These are phyloP conservation scores for Pyrocephalus nanus DNA, from an alignment of 2,797 vertebrate species.

Conservation along the genomic window DNA sequence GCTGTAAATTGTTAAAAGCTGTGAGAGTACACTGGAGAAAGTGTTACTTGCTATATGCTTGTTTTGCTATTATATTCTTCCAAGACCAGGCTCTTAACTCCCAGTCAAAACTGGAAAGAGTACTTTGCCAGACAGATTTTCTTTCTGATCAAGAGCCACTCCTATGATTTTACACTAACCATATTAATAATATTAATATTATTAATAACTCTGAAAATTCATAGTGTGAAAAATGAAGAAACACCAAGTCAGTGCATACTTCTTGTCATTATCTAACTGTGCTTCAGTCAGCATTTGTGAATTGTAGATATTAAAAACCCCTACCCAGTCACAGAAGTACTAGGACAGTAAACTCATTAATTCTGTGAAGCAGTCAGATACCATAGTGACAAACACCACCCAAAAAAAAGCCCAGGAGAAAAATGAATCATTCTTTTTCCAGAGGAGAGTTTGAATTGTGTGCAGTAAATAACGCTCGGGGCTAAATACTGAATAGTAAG, in stretches of 20 bases:
- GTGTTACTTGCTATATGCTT: neutral
- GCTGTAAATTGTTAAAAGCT: neutral
- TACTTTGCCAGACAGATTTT: neutral
- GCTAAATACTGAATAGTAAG: neutral
- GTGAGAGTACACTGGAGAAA: neutral
- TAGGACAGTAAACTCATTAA: conserved; percentile 1
- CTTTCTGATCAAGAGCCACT: neutral
- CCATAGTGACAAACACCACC: neutral
- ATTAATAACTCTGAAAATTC: neutral
- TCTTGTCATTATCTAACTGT: neutral
- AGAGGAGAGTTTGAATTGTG: neutral
- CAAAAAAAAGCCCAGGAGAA: neutral
- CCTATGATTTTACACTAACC: neutral
- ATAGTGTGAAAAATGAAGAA: neutral
- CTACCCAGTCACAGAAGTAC: neutral
- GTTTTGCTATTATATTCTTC: neutral
- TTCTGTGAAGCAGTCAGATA: neutral
- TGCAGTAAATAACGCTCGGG: neutral
- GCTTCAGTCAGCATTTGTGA: neutral
- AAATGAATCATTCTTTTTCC: neutral
- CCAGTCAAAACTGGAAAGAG: neutral
- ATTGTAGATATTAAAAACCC: neutral
- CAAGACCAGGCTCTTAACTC: neutral
- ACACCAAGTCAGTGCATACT: neutral
- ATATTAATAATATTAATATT: neutral